Percentiles rank a stretch among this genome's conserved stretches.
Evolutionary conservation across 2,113 vertebrate species (phyloP).

Genomic region (Paraplagusia blochii): DNA sequence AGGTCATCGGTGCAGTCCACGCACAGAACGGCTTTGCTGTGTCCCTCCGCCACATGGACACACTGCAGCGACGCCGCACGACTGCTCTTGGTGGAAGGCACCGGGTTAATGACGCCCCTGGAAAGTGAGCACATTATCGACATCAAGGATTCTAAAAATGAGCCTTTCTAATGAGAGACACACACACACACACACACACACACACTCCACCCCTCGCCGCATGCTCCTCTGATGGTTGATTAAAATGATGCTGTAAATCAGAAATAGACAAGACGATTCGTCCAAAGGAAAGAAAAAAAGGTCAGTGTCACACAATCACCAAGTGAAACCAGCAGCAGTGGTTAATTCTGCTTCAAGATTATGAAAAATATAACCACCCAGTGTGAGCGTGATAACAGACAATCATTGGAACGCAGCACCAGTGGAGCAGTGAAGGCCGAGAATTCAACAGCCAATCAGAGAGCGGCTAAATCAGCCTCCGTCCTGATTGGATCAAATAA

Average conservation of each 20-base stretch:
- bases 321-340: background rate
- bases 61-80: conserved; percentile 80
- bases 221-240: conserved; percentile 18
- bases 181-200: conserved; percentile 1
- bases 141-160: background rate
- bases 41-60: conserved; percentile 89
- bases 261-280: conserved; percentile 19
- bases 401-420: conserved; percentile 2
- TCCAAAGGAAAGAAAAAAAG: background rate
- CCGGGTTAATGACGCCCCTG: conserved; percentile 93
- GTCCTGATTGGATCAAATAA: no score
- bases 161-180: background rate
- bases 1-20: conserved; percentile 95
- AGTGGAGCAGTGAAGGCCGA: no score
- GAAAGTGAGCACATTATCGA: conserved; percentile 22
- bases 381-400: conserved; percentile 9
- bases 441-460: background rate
- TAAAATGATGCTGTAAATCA: conserved; percentile 20
- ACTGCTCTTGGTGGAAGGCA: conserved; percentile 79
- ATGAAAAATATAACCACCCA: background rate
- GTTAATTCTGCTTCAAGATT: no score
- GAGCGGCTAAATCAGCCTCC: no score
- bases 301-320: conserved; percentile 4
- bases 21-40: conserved; percentile 92
- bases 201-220: conserved; percentile 22